Evolutionary conservation across 2,113 vertebrate species (phyloP).

Genomic region (Prochilodus magdalenae): DNA sequence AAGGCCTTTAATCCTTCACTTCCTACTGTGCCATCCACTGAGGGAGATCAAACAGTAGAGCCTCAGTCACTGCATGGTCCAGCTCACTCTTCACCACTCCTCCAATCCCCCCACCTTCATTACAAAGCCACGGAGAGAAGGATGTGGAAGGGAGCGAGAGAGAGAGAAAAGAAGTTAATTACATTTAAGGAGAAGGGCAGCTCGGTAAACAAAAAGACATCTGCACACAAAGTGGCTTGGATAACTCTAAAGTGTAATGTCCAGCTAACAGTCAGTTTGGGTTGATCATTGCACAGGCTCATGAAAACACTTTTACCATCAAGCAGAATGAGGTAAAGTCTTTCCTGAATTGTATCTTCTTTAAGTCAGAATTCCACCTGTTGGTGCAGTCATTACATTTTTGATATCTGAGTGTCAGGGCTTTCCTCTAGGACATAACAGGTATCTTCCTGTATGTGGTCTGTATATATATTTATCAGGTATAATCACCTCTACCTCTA

Average conservation of each 20-base stretch:
- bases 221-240: not conserved
- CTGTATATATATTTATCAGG: too few relatives aligned
- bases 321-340: too few relatives aligned
- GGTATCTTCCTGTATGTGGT: too few relatives aligned
- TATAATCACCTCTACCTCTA: too few relatives aligned
- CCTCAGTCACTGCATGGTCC: conserved; percentile 67
- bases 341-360: too few relatives aligned
- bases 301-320: too few relatives aligned
- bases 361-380: too few relatives aligned
- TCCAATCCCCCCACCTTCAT: conserved; percentile 60
- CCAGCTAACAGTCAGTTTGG: not conserved
- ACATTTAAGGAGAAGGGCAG: conserved; percentile 40
- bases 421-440: too few relatives aligned
- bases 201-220: conserved; percentile 39
- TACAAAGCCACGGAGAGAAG: conserved; percentile 44
- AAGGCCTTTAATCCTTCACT: conserved; percentile 77
- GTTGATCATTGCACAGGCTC: too few relatives aligned
- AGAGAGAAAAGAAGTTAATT: conserved; percentile 48
- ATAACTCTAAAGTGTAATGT: not conserved
- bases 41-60: conserved; percentile 77
- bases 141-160: not conserved
- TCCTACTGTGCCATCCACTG: conserved; percentile 75
- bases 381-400: too few relatives aligned
- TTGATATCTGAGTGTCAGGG: too few relatives aligned
- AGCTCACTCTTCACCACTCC: conserved; percentile 35